phyloP scores from a whole-genome alignment of 1,140 invertebrate genomes.

The Anastrepha ludens region DNA sequence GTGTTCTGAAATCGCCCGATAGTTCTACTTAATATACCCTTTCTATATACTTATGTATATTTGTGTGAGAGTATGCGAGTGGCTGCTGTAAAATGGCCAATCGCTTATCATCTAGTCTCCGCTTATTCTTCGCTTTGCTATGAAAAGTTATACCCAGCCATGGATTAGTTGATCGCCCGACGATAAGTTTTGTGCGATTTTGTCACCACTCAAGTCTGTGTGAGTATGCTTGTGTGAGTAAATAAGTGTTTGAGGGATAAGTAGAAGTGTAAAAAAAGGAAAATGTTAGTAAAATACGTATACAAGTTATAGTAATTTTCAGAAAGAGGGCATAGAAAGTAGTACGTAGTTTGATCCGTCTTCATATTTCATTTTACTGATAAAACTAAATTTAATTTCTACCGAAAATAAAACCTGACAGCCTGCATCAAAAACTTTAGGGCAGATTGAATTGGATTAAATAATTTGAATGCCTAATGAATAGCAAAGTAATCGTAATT shows the following conservation, averaged over 20 bases:
- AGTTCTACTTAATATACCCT: background rate
- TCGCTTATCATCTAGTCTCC: background rate
- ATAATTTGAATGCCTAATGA: background rate
- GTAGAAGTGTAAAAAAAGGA: background rate
- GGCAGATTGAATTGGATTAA: background rate
- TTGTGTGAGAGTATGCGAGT: background rate
- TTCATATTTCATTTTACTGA: background rate
- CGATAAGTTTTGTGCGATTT: constrained; percentile 29
- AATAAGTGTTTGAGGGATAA: background rate
- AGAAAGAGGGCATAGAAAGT: background rate
- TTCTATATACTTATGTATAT: background rate
- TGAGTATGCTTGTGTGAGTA: background rate
- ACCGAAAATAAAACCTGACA: background rate
- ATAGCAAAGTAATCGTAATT: too few relatives aligned
- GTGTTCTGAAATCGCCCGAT: background rate
- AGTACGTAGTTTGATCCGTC: background rate
- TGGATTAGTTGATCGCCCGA: background rate
- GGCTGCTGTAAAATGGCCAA: background rate
- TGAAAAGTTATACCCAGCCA: background rate
- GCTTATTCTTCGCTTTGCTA: background rate
- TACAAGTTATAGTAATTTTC: background rate
- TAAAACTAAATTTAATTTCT: background rate
- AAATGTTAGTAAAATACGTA: background rate
- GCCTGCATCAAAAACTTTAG: background rate
- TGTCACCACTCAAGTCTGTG: background rate